Conservation (phyloP, 2,113 vertebrate genomes). For the Osmerus eperlanus region DNA sequence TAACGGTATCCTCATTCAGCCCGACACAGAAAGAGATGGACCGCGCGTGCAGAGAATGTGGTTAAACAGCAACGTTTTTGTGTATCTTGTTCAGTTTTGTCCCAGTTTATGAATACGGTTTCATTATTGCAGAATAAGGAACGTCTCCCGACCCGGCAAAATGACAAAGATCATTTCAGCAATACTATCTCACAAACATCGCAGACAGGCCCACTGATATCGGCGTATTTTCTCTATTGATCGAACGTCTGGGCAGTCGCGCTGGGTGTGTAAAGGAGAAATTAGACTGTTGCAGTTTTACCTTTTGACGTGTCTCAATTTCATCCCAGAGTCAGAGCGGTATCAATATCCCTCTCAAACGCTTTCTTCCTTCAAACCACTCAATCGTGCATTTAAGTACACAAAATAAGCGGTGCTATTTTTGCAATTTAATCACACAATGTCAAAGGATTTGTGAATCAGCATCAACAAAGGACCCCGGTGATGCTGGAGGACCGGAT, state of each 20-base stretch:
- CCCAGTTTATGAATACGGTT: no score
- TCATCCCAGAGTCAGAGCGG: background rate
- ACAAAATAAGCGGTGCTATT: background rate
- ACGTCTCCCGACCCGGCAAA: background rate
- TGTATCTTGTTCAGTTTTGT: no score
- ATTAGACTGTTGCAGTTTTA: background rate
- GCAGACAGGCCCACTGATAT: background rate
- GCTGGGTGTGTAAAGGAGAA: background rate
- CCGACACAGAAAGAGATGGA: no score
- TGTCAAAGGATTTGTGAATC: slow-evolving; percentile 29
- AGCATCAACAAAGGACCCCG: slow-evolving; percentile 60
- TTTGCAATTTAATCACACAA: slow-evolving; percentile 3
- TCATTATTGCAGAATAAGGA: no score
- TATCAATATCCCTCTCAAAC: background rate
- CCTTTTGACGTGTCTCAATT: background rate
- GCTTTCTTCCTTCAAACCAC: background rate
- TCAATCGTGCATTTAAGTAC: background rate
- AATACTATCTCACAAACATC: background rate
- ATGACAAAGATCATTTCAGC: background rate
- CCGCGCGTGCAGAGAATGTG: no score
- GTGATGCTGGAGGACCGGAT: slow-evolving; percentile 47
- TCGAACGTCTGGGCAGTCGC: background rate
- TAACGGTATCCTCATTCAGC: background rate
- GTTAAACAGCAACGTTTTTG: no score
- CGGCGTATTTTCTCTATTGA: background rate